Percentiles rank a stretch among this genome's conserved stretches.
Conservation (phyloP, 2,797 vertebrate species). For the Sebastes vulpes region DNA sequence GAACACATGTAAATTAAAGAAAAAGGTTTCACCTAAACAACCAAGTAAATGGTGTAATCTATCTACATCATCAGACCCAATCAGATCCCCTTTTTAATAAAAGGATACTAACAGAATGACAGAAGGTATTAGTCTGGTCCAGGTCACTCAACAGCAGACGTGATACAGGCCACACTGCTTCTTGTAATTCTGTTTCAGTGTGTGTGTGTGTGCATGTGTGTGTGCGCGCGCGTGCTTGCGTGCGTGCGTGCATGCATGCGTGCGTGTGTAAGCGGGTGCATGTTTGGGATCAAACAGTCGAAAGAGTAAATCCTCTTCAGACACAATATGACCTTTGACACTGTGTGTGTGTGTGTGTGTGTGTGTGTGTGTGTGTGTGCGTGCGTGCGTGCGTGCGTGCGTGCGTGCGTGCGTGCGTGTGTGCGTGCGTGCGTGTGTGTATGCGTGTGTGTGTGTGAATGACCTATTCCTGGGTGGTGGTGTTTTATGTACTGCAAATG, state of each 20-base stretch:
- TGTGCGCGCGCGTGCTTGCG: rapidly evolving
- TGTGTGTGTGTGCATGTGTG: neutral
- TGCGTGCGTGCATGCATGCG: too few species aligned
- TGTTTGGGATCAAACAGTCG: conserved; percentile 58
- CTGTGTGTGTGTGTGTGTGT: neutral
- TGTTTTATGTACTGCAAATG: conserved; percentile 60
- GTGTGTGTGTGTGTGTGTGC: neutral
- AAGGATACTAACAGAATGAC: neutral
- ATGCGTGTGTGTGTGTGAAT: neutral
- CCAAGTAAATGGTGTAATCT: neutral
- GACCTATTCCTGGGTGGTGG: conserved; percentile 11
- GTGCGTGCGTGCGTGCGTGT: neutral
- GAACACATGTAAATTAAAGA: neutral
- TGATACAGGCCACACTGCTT: neutral
- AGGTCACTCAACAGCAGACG: neutral
- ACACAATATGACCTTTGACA: conserved; percentile 74
- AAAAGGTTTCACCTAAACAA: neutral
- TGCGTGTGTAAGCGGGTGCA: neutral
- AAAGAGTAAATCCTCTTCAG: conserved; percentile 67
- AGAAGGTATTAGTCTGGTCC: neutral
- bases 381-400: rapidly evolving
- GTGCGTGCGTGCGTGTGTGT: neutral
- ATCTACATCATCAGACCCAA: neutral
- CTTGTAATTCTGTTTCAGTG: neutral
- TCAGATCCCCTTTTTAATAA: neutral